A percentile compares a stretch with the other conserved stretches of the same genome.
These are phyloP conservation scores for Maniola jurtina DNA, from an alignment of 1,140 invertebrate species.

Conservation along the genomic window DNA sequence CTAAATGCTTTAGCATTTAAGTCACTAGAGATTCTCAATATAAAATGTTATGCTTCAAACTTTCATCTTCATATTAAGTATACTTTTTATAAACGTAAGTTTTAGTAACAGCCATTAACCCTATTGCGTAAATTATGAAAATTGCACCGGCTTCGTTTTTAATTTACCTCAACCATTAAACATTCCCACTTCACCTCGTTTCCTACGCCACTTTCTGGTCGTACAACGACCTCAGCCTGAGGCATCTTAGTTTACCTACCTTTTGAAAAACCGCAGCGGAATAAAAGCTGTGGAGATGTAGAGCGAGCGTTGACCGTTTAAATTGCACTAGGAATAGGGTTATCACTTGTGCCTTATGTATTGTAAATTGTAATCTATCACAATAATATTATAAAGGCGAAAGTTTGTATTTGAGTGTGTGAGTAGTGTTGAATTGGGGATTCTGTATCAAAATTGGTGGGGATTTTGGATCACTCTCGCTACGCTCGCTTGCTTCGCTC, in stretches of 20 bases:
- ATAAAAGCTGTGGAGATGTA: conserved; percentile 26
- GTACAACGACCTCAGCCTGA: conserved; percentile 20
- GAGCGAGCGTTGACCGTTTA: conserved; percentile 33
- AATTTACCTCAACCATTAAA: conserved; percentile 14
- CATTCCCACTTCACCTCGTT: conserved; percentile 15
- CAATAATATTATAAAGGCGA: background rate
- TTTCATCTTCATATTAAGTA: too few species aligned
- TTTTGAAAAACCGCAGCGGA: conserved; percentile 21
- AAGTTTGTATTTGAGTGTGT: too few species aligned
- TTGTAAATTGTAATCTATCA: too few species aligned
- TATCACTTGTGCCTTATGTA: background rate
- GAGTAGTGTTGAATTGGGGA: too few species aligned
- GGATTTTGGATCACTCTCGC: too few species aligned
- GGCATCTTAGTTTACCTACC: conserved; percentile 27
- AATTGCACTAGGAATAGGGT: conserved; percentile 26
- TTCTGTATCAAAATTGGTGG: too few species aligned
- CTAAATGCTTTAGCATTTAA: too few species aligned
- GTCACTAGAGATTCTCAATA: too few species aligned
- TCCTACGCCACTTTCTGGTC: conserved; percentile 10
- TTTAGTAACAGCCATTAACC: too few species aligned
- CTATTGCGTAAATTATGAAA: background rate
- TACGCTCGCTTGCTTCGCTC: too few species aligned
- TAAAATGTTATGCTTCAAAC: too few species aligned
- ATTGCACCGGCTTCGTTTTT: conserved; percentile 5
- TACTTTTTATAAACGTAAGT: too few species aligned